Evolutionary conservation across 1,140 invertebrate genomes (phyloP).

Genomic region (Leptinotarsa defecta): DNA sequence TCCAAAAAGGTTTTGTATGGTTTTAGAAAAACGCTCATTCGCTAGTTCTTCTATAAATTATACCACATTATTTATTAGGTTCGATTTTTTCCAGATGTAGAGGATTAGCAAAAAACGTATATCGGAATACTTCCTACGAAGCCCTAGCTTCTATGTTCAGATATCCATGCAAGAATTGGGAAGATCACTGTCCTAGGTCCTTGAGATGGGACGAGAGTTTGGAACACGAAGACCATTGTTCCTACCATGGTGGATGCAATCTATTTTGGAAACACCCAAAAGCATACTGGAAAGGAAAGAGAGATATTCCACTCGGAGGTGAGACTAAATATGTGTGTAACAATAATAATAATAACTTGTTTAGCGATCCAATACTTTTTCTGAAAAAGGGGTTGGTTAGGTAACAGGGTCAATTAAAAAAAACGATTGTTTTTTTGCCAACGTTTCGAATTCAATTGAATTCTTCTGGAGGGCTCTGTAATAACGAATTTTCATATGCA

Average conservation of each 20-base stretch:
- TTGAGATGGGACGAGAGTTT: conserved; percentile 46
- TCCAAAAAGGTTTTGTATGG: too few species aligned
- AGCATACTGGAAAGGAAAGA: conserved; percentile 43
- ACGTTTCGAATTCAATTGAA: too few species aligned
- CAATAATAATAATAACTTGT: too few species aligned
- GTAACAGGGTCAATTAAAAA: too few species aligned
- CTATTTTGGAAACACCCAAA: conserved; percentile 42
- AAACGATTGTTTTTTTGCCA: too few species aligned
- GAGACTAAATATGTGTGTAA: background rate
- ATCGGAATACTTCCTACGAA: conserved; percentile 46
- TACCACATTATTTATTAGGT: background rate
- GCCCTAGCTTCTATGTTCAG: conserved; percentile 45
- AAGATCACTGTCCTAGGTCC: conserved; percentile 43
- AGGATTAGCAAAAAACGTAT: conserved; percentile 18
- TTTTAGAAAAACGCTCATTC: too few species aligned
- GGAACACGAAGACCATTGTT: conserved; percentile 47
- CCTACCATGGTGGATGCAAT: conserved; percentile 41
- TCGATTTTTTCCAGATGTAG: conserved; percentile 17
- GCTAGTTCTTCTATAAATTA: too few species aligned
- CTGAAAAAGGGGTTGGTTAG: too few species aligned
- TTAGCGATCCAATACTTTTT: too few species aligned
- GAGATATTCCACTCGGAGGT: conserved; percentile 39
- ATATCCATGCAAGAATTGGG: conserved; percentile 51
- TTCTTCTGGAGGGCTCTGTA: too few species aligned
- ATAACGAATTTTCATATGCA: too few species aligned